Evolutionary conservation across 1,140 invertebrate species (phyloP).

Genomic region (Bombus picipes): DNA sequence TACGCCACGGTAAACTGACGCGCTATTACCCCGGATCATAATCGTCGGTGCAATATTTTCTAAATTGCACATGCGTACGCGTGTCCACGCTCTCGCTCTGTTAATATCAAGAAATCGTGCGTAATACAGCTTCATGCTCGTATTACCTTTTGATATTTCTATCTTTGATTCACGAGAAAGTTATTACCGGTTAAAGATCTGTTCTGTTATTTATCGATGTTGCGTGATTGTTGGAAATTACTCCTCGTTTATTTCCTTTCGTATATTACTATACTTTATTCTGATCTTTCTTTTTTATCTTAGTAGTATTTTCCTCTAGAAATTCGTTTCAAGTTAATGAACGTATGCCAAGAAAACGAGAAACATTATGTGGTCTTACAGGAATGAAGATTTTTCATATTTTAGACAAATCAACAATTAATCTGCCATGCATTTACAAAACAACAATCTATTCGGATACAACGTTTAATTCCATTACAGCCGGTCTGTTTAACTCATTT

Average conservation of each 20-base stretch:
- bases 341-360: background rate
- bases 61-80: background rate
- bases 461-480: too few species aligned
- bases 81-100: background rate
- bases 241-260: background rate
- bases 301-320: background rate
- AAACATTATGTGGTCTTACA: too few species aligned
- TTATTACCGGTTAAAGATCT: background rate
- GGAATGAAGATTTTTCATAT: too few species aligned
- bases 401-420: too few species aligned
- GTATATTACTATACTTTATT: background rate
- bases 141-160: background rate
- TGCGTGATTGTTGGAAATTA: too few species aligned
- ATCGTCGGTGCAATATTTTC: background rate
- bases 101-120: constrained; percentile 1
- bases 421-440: too few species aligned
- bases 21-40: constrained; percentile 13
- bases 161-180: background rate
- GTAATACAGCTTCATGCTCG: background rate
- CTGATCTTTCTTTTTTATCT: background rate
- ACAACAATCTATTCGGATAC: too few species aligned
- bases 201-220: background rate
- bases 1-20: constrained; percentile 18
- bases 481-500: too few species aligned
- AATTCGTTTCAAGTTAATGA: background rate